Evolutionary conservation across 2,797 vertebrate genomes (phyloP), one percentile per base, ranked within the genome.

Genomic region (Chelon labrosus): DNA sequence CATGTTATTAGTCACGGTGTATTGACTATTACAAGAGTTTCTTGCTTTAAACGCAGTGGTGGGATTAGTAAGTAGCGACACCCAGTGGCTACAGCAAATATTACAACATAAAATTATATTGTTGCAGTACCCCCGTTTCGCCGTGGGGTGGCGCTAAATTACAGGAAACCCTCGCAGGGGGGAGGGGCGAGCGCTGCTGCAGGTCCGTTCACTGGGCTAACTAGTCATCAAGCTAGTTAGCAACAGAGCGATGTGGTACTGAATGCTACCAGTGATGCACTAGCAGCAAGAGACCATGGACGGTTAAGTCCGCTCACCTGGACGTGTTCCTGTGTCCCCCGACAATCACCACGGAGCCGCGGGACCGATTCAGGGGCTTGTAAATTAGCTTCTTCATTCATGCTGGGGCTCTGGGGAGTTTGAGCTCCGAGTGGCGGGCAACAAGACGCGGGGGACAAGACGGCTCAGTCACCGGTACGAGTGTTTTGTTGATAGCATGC

Each of bases 171-270:
- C 8, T n/a, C 0, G 12, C 0, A 10, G 65, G 49, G 46, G 74
- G 90, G 91, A 64, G 89, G 88, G 39, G 75, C 77, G 20, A 80
- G 51, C 42, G 44, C 64, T 12, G 64, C 62, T 77, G 85, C 65
- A 59, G 79, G 74, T 89, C 74, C 62, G 75, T 38, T 88, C 61
- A 53, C 57, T 44, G 59, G 35, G 70, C 79, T 77, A 86, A 89
- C 82, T 71, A 65, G 80, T 82, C 88, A 89, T 84, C 83, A 64
- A 90, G 92, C 90, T 91, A 89, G 88, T 91, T 91, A 91, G 88
- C 88, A 20, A 35, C 58, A 35, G 6, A 35, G 62, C 49, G 60
- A 55, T 13, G 59, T 46, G 68, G 59, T 42, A 64, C 54, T 82
- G 54, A 37, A 60, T 37, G 60, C 42, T 42, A 16, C 13, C 25